These are phyloP conservation scores for Esperia sulphurella DNA, from an alignment of 2,888 invertebrate genomes.

Conservation along the genomic window DNA sequence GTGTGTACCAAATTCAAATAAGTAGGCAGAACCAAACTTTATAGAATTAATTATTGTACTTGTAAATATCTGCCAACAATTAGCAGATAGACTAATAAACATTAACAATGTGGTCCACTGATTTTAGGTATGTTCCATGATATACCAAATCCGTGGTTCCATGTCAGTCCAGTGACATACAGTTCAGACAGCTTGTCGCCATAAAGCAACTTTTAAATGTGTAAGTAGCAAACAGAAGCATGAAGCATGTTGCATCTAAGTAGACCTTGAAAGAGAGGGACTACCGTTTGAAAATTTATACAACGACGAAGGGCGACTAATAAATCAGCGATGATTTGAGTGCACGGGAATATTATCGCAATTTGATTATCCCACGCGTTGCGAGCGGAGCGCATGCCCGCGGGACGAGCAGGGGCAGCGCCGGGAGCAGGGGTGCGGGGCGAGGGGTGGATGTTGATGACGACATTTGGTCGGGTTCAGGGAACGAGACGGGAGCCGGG, in stretches of 20 bases:
- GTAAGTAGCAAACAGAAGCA: not conserved
- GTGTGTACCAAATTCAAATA: slow-evolving; percentile 1
- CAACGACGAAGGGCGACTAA: slow-evolving; percentile 5
- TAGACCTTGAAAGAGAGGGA: not conserved
- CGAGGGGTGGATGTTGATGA: slow-evolving; percentile 54
- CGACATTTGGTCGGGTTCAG: slow-evolving; percentile 48
- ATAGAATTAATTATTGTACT: not conserved
- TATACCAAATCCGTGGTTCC: no score
- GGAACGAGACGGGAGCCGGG: slow-evolving; percentile 6
- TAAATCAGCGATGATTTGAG: slow-evolving; percentile 30
- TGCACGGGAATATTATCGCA: slow-evolving; percentile 37
- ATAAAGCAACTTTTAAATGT: no score
- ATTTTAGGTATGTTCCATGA: no score
- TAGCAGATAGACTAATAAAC: no score
- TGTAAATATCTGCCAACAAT: no score
- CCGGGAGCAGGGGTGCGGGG: slow-evolving; percentile 17
- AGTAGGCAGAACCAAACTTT: not conserved
- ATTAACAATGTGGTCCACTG: no score
- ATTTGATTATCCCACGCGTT: slow-evolving; percentile 54
- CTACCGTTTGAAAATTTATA: slow-evolving; percentile 6
- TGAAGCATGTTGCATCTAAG: not conserved
- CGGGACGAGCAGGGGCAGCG: slow-evolving; percentile 23
- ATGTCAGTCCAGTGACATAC: no score
- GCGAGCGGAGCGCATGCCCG: slow-evolving; percentile 57
- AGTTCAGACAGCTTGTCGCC: no score